Evolutionary conservation across 2,113 vertebrate species (phyloP).

Genomic region (Rhabdornis inornatus): DNA sequence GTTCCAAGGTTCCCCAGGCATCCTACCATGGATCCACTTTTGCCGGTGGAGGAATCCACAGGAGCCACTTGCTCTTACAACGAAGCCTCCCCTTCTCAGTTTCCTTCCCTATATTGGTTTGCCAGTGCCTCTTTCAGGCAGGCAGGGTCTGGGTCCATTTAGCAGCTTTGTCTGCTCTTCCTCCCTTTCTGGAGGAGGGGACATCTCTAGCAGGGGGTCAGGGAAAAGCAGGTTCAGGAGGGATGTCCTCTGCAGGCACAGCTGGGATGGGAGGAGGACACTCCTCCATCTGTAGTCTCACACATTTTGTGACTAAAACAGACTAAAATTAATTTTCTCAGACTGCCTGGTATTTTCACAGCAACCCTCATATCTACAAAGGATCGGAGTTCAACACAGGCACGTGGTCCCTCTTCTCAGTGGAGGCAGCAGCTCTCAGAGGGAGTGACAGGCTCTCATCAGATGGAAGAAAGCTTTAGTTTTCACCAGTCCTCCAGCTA

Average conservation of each 20-base stretch:
- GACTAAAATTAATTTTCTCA: background rate
- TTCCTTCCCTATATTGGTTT: background rate
- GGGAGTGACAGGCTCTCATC: background rate
- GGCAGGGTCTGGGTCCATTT: rapidly evolving
- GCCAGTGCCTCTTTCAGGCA: background rate
- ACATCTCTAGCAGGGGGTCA: background rate
- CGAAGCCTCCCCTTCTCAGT: background rate
- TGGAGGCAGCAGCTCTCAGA: background rate
- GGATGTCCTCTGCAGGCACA: background rate
- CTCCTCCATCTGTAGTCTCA: background rate
- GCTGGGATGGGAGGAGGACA: background rate
- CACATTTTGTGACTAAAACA: background rate
- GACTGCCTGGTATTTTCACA: background rate
- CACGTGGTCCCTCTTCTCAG: background rate
- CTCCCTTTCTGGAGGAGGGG: background rate
- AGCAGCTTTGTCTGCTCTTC: background rate
- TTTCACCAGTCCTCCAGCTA: background rate
- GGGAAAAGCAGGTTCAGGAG: background rate
- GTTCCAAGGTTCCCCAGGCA: background rate
- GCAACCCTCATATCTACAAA: background rate
- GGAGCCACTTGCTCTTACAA: background rate
- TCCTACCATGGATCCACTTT: background rate
- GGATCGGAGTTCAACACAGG: rapidly evolving
- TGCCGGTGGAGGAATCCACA: background rate
- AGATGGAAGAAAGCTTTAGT: background rate